Base-by-base conservation (phyloP, 2,797 vertebrate species). In the Sebastes glaucus region DNA sequence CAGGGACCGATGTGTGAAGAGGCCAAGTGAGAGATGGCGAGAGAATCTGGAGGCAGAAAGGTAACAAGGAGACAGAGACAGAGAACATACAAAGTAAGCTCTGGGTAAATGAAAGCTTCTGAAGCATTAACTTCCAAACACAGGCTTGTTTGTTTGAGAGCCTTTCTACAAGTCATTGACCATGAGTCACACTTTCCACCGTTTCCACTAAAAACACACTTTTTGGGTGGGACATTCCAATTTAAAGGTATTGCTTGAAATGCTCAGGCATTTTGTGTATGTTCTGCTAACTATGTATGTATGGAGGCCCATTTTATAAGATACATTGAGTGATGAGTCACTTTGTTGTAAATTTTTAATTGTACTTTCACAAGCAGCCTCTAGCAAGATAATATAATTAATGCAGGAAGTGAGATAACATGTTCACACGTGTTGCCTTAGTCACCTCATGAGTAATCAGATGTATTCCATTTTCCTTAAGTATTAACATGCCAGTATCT, bases 131-230 rank as follows among this genome's bases (percentile, higher is more conserved):
- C 13, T 23, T 56, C n/a, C 49, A 69, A 56, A 59, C 55, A 59
- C 20, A 22, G 11, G 28, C 46, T 32, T 69, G 28, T 56, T 56
- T 56, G 13, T 56, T 56, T 63, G 60, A 62, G 10, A 13, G 22
- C 22, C 25, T 25, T 69, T 52, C 49, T 56, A 18, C 52, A 7
- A 35, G 30, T 55, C 33, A 38, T 28, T 55, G 60, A 35, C 52
- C 27, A n/a, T 67, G 55, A 76, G 55, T 77, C 56, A 77, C 38
- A 52, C 64, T 61, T 77, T 27, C 64, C 64, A 68, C 27, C 38
- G 2, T 72, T 49, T 72, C 56, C 35, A 23, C 27, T 33, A 25
- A 55, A 76, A 14, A 76, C 27, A 32, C 14, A 49, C 56, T 42
- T 42, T 42, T 42, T 71, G 20, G 25, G 27, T 53, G 20, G 28